Evolutionary conservation across 2,113 vertebrate species (phyloP), one percentile per base, ranked within the genome.

Genomic region (Lophura nycthemera): DNA sequence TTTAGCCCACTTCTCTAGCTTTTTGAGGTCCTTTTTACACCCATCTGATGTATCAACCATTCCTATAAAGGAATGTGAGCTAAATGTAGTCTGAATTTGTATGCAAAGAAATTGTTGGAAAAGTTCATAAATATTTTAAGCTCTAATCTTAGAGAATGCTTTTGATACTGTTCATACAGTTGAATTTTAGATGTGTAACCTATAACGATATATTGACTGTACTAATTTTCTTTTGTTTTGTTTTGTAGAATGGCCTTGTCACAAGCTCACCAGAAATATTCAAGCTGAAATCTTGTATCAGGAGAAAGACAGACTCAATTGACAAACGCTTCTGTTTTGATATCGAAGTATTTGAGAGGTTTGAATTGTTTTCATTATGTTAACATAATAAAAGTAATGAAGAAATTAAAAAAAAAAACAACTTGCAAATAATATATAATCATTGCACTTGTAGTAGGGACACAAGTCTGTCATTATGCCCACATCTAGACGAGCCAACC

Each of bases 241-340:
- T 77, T 86, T 97, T 97, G 63, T 79, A 99, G 99, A 99, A 99
- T 14, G 98, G 98, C 40, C 97, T 99, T 17, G 97, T 99, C 71
- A 92, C 98, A 67, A 98, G 97, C 96, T 97, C 98, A 34, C 97
- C 98, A 4, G 99, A 99, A 97, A 98, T 98, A 97, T 99, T 99
- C 97, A 99, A 99, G 93, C 97, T 99, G 83, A 99, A 99, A 96
- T 99, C 99, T 67, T 99, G 99, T 93, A 99, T 99, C 91, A 98
- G 99, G 36, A 98, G 99, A 94, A 99, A 99, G 97, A 99, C 99
- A 0, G 99, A 99, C 96, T 99, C 99, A 69, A 99, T 99, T 91
- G 99, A 99, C 97, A 99, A 99, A 75, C 98, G 99, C 34, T 99
- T 99, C 98, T 99, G 99, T 97, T 99, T 99, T 2, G 99, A 99